phyloP scores from a whole-genome alignment of 1,140 invertebrate species.

The Drosophila baimaii region DNA sequence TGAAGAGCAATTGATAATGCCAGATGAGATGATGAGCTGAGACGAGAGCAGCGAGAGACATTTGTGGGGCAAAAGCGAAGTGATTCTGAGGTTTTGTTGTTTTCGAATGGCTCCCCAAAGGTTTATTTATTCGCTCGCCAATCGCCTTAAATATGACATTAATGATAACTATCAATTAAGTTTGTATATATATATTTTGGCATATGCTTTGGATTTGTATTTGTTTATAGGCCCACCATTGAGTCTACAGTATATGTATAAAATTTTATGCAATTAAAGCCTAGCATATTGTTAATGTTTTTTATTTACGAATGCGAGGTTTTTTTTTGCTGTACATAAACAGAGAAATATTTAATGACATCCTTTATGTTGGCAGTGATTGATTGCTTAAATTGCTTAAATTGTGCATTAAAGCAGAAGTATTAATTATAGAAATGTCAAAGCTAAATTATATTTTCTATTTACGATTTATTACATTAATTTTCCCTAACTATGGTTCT shows the following conservation, averaged over 20 bases:
- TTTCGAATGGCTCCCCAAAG: constrained; percentile 11
- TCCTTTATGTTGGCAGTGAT: neutral
- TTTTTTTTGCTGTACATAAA: too few species aligned
- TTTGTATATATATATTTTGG: neutral
- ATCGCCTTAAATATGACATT: constrained; percentile 11
- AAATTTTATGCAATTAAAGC: too few species aligned
- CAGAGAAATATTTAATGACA: neutral
- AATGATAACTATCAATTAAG: constrained; percentile 3
- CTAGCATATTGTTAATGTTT: too few species aligned
- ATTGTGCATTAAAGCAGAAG: neutral
- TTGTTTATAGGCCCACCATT: too few species aligned
- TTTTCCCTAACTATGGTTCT: neutral
- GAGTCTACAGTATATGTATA: too few species aligned
- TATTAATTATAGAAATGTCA: neutral
- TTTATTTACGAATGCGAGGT: too few species aligned
- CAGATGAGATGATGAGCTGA: constrained; percentile 31
- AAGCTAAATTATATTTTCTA: too few species aligned
- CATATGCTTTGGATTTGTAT: constrained; percentile 1
- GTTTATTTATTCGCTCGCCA: neutral
- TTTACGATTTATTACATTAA: neutral
- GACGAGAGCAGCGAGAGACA: constrained; percentile 9
- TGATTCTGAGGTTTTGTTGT: constrained; percentile 11
- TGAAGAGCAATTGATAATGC: constrained; percentile 51
- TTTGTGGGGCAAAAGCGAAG: constrained; percentile 16
- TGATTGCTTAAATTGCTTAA: neutral